Evolutionary conservation across 2,888 invertebrate species (phyloP), one percentile per base, ranked within the genome.

Genomic region (Blastobasis adustella): DNA sequence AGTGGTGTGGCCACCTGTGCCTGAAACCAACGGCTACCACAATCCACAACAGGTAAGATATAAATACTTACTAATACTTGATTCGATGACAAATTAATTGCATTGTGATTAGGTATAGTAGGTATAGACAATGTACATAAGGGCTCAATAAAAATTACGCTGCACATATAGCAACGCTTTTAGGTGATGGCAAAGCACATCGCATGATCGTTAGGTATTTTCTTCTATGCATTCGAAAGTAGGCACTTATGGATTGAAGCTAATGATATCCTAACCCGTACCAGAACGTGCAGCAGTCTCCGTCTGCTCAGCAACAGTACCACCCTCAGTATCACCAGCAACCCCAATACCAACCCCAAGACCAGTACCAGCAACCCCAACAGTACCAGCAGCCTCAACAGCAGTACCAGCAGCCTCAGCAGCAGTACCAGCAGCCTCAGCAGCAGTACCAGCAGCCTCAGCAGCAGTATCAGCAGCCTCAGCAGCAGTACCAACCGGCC

Each of bases 1-100:
- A 86, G 95, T 96, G 71, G 94, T 95, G 82, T 96, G 96, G 96
- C 96, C 96, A 61, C 95, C 95, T 62, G 92, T 92, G 75, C 92
- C 92, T 61, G 91, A 92, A 77, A 91, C 92, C 60, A 90, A 91
- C 81, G 90, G 90, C 53, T 85, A 90, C 65, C 90, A 91, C 62
- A 89, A 91, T 68, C 61, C 87, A 65, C 90, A 90, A 75, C 92
- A 93, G 91, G 93, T 93, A 89, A 72, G 8, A 45, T 47, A 46
- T 23, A 2, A 23, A 23, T 23, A 23, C 2, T 3, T 23, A 23
- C 23, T 23, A 23, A 23, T 23, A 23, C 23, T 3, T 23, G 23
- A 23, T 23, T 23, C 23, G 23, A 23, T 23, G 23, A 23, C 23
- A 23, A 23, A 23, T 23, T 23, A 23, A 23, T 23, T 23, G 23